Evolutionary conservation across 30 jellyfish, hydroid and myxozoan species (phyloP), one percentile per base, ranked within the genome.

Genomic region (Aurelia sp.): DNA sequence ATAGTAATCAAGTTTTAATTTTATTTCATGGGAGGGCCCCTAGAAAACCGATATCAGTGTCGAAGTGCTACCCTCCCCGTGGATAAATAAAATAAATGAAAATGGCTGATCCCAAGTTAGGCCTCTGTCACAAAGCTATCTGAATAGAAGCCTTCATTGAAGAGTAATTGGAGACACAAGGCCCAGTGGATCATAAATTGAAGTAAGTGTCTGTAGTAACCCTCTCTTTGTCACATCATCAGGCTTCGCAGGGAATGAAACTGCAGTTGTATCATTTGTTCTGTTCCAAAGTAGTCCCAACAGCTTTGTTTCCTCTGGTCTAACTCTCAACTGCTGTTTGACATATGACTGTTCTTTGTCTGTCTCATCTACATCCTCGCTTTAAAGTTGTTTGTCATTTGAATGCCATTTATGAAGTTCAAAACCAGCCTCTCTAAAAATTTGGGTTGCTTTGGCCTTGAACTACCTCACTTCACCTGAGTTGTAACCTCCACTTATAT

Each of bases 351-450:
- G 79, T 58, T 83, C 80, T 0, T 3, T 0, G 17, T 71, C 85
- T 3, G 4, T 1, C 5, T 2, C 71, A 0, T 13, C 65, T 13
- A 13, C 4, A 17, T 52, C 5, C 6, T 74, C 78, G 0, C 68
- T 66, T 75, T 89, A 73, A 3, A 90, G 20, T 31, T 62, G 23
- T 13, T 47, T 23, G 11, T 18, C 79, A 61, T 90, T 90, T 22
- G 95, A n/a, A n/a, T n/a, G n/a, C n/a, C n/a, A n/a, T n/a, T n/a
- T n/a, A n/a, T n/a, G n/a, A n/a, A n/a, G n/a, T 20, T 30, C 59
- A 62, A 89, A 64, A 11, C 92, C 91, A 9, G 78, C 97, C 11
- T 65, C 88, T 8, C 59, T 60, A 78, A 82, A 83, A 33, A 85
- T 47, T 20, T 63, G 55, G 22, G 53, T 47, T 33, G 88, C 82